A percentile compares a stretch with the other conserved stretches of the same genome.
phyloP scores from a whole-genome alignment of 2,797 vertebrate species.

The Poliocrania exsul region DNA sequence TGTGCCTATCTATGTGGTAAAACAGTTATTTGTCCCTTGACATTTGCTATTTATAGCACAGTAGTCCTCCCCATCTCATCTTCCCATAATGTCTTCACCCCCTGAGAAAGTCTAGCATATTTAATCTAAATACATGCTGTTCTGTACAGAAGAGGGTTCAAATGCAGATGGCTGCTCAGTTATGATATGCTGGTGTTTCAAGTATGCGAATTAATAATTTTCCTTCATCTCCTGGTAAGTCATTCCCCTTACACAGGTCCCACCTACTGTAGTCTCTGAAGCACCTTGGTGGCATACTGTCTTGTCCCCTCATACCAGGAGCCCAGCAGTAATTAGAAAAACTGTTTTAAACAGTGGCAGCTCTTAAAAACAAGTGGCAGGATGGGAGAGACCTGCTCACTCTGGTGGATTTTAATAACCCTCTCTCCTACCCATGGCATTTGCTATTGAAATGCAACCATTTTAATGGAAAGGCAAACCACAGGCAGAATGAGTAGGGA shows the following conservation, averaged over 20 bases:
- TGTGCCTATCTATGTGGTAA: background rate
- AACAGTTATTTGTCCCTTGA: background rate
- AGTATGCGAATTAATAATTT: background rate
- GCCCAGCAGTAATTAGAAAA: background rate
- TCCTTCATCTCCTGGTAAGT: background rate
- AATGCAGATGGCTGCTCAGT: background rate
- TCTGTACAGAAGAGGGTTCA: background rate
- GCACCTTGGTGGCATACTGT: background rate
- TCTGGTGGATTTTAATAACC: background rate
- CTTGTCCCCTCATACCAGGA: background rate
- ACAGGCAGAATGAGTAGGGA: background rate
- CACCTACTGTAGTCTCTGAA: background rate
- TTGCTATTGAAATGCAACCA: background rate
- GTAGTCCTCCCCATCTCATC: background rate
- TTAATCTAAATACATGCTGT: background rate
- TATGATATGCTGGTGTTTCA: background rate
- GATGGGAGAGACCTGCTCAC: background rate
- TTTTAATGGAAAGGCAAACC: conserved; percentile 4
- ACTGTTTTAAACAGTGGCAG: background rate
- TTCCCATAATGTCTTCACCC: background rate
- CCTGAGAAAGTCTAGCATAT: background rate
- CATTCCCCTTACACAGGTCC: background rate
- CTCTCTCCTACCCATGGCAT: background rate
- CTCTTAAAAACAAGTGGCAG: background rate
- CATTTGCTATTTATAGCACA: background rate